Evolutionary conservation across 2,888 invertebrate species (phyloP), one percentile per base, ranked within the genome.

Genomic region (Oscheius sp.): DNA sequence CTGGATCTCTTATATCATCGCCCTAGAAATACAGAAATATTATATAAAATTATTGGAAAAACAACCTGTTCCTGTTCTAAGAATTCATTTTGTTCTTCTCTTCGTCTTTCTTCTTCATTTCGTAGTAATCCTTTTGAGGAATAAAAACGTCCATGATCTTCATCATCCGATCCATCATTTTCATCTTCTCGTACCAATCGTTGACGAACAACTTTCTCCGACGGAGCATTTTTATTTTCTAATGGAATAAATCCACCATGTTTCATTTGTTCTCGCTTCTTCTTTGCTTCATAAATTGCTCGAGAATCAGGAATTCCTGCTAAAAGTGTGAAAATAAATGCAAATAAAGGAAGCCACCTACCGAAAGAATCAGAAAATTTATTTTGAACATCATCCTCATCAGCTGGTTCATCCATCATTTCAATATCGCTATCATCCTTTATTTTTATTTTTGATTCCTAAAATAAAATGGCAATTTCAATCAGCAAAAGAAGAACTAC

Each of bases 251-350:
- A 92, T 2, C 74, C 72, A 86, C 92, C 92, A 89, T 93, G 92
- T 91, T 95, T 95, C 78, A 96, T 95, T 91, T 94, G 92, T 91
- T 97, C 97, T 86, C 98, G 92, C 77, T 94, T 92, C 90, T 98
- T 98, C 88, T 96, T 92, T 13, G 96, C 96, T 81, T 95, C 95
- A 91, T 97, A 97, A 89, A 99, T 98, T 92, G 96, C 94, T 69
- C 95, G 95, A 12, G 98, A 97, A 91, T 98, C 97, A 12, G 98
- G 97, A 88, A 97, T 97, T 25, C 76, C 77, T n/a, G 68, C 75
- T 70, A 72, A 73, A 69, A 16, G 27, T 6, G 9, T 35, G 35
- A 6, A 35, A 21, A 45, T 16, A 53, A 21, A n/a, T 27, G 29
- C 2, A 58, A 41, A n/a, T 2, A 12, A 29, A 49, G 27, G 56